Evolutionary conservation across 2,888 invertebrate genomes (phyloP), one percentile per base, ranked within the genome.

Genomic region (Meteorus cinctellus): DNA sequence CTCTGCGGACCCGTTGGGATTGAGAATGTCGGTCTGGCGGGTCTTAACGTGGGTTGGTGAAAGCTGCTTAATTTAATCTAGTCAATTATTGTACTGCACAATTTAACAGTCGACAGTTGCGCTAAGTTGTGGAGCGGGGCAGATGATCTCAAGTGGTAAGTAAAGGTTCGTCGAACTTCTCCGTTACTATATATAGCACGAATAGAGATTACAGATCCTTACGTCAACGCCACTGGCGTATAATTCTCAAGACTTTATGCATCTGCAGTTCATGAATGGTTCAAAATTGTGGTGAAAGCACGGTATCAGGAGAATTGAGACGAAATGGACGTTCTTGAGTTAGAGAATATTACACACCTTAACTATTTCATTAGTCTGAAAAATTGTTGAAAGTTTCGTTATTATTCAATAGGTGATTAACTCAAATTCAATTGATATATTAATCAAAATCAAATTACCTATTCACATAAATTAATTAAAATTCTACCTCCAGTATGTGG

Each of bases 1-100:
- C n/a, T 55, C 8, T 55, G 19, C 19, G 55, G 55, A 55, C 55
- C 19, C 55, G 10, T 12, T 55, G 55, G 55, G 55, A 55, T 55
- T 24, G 24, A 55, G 55, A 55, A 55, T 48, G 77, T 67, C 63
- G 65, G 66, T 66, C 34, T 41, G 41, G 41, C 41, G 67, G 45
- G 76, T 71, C 60, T 41, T 55, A 51, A 41, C 41, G 63, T 65
- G 27, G 72, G 65, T 67, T 36, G 60, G 51, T 19, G 55, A n/a
- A 60, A 70, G 78, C 76, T 77, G 76, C 80, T 79, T 79, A 77
- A 80, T 80, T 79, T 80, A 81, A 81, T 81, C 78, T 79, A 79
- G 77, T 78, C 80, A 80, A 80, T 81, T 81, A 81, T 81, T 79
- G 80, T 77, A 79, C 77, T 75, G 72, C 75, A 76, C 78, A 80